Percentiles rank a stretch among this genome's conserved stretches.
Conservation (phyloP, 2,113 vertebrate genomes). For the Lasiurus cinereus region DNA sequence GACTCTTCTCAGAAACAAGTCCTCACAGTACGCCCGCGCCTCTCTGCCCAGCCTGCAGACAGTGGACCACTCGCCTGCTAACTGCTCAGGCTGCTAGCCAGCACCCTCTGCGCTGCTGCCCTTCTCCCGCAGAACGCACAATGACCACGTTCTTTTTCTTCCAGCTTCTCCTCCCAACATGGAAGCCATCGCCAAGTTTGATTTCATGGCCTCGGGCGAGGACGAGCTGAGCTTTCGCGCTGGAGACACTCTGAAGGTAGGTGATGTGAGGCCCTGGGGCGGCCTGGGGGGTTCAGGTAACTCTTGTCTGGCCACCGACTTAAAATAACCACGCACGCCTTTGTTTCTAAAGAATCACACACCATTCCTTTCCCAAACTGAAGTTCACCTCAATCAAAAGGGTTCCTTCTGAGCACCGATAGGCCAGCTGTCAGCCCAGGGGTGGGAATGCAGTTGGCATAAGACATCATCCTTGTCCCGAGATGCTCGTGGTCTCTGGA, state of each 20-base stretch:
- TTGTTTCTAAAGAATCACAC: background rate
- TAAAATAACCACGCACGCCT: background rate
- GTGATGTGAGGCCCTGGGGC: slow-evolving; percentile 16
- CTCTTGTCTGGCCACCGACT: background rate
- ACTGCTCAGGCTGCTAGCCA: background rate
- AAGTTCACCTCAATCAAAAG: background rate
- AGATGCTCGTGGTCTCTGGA: background rate
- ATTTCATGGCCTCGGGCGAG: slow-evolving; percentile 92
- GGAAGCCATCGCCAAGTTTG: slow-evolving; percentile 95
- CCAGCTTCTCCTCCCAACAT: slow-evolving; percentile 85
- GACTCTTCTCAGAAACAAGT: background rate
- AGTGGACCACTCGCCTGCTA: background rate
- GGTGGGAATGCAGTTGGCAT: background rate
- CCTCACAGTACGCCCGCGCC: background rate
- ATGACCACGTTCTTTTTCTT: slow-evolving; percentile 76
- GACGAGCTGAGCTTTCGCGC: slow-evolving; percentile 96
- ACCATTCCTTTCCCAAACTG: slow-evolving; percentile 7
- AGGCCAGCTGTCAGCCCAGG: background rate
- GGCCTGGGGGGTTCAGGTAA: background rate
- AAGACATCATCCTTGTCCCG: background rate
- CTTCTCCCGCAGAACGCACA: background rate
- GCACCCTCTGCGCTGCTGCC: background rate
- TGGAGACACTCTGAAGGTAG: slow-evolving; percentile 95
- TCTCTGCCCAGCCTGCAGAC: background rate
- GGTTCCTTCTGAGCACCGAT: background rate